phyloP scores from a whole-genome alignment of 2,113 vertebrate genomes.

The Scolopax mira region DNA sequence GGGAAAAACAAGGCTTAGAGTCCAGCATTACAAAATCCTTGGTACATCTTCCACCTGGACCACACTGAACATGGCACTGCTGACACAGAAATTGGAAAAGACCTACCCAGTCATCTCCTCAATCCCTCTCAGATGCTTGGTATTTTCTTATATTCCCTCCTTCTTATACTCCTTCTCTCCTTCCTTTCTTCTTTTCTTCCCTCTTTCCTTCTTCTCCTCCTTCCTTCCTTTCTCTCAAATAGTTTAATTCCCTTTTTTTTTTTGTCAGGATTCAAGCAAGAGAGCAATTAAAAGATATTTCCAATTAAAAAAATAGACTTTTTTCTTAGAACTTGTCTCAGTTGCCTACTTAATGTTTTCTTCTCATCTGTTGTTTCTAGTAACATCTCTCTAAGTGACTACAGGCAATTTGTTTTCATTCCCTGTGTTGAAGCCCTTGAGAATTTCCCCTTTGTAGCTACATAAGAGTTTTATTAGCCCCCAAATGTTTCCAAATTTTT shows the following conservation, averaged over 20 bases:
- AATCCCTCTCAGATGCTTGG: not conserved
- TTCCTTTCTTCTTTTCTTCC: not conserved
- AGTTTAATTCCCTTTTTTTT: not conserved
- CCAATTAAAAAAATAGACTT: not conserved
- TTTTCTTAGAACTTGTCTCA: not conserved
- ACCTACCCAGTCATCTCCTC: not conserved
- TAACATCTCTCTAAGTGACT: not conserved
- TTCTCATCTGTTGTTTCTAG: not conserved
- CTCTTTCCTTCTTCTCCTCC: not conserved
- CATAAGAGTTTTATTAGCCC: not conserved
- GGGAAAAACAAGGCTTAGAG: not conserved
- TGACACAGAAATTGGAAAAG: not conserved
- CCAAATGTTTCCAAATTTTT: not conserved
- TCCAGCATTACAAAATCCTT: not conserved
- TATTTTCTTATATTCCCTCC: not conserved
- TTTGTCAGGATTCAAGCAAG: not conserved
- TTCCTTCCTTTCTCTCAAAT: not conserved
- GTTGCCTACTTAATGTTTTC: not conserved
- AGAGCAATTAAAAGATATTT: not conserved
- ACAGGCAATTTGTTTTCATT: not conserved
- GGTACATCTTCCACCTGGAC: not conserved
- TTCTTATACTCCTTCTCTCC: not conserved
- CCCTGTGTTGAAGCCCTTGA: not conserved
- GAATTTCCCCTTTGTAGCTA: not conserved
- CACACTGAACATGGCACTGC: accelerated